Conservation (phyloP, 2,888 invertebrate genomes). For the Aromia moschata region DNA sequence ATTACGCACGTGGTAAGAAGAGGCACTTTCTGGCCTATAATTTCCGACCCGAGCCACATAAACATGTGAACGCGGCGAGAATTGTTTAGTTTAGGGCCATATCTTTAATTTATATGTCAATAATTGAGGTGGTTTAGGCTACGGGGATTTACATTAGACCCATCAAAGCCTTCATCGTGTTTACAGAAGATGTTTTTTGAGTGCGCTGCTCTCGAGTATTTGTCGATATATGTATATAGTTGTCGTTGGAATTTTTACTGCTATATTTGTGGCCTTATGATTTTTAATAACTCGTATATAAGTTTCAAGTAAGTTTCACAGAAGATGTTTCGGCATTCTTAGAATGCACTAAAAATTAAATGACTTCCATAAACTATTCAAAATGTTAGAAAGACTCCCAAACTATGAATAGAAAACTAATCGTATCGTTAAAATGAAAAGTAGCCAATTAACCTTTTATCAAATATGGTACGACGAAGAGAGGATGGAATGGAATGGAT, state of each 20-base stretch:
- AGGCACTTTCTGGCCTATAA: conserved; percentile 40
- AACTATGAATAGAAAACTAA: no score
- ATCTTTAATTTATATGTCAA: conserved; percentile 43
- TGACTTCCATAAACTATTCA: no score
- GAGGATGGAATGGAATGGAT: no score
- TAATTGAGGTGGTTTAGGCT: conserved; percentile 41
- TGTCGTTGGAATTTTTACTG: conserved; percentile 18
- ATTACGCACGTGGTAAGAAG: conserved; percentile 44
- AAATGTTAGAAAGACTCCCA: no score
- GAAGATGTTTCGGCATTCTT: no score
- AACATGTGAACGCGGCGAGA: conserved; percentile 39
- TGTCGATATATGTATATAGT: conserved; percentile 23
- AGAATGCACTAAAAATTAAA: no score
- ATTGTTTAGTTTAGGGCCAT: conserved; percentile 44
- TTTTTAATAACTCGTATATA: not conserved
- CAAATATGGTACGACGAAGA: no score
- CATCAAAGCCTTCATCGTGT: conserved; percentile 25
- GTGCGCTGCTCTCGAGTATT: conserved; percentile 17
- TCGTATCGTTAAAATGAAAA: no score
- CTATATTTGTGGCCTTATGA: not conserved
- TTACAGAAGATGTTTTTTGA: conserved; percentile 22
- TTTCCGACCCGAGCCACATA: conserved; percentile 36
- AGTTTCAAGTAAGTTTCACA: no score
- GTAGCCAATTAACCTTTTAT: no score
- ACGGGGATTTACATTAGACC: conserved; percentile 25